A percentile compares a stretch with the other conserved stretches of the same genome.
phyloP scores from a whole-genome alignment of 2,113 vertebrate genomes.

The Syngnathus floridae region DNA sequence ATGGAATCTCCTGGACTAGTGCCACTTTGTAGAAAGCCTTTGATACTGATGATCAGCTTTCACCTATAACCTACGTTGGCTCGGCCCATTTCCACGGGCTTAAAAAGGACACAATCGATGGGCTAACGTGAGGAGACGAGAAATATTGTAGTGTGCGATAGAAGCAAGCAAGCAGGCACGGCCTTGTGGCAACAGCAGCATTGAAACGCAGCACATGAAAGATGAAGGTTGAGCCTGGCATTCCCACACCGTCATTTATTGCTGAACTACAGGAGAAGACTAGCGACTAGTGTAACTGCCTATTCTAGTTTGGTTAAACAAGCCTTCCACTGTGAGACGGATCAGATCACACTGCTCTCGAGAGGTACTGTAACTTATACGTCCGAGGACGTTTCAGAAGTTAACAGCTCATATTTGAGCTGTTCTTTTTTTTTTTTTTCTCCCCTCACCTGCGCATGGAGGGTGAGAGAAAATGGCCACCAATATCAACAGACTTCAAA shows the following conservation, averaged over 20 bases:
- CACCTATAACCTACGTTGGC: constrained; percentile 46
- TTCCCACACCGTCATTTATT: constrained; percentile 65
- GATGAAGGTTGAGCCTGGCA: constrained; percentile 36
- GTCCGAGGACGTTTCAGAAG: constrained; percentile 67
- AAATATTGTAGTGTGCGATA: constrained; percentile 17
- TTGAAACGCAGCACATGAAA: constrained; percentile 49
- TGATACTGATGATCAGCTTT: constrained; percentile 61
- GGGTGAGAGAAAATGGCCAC: constrained; percentile 63
- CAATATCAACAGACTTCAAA: constrained; percentile 58
- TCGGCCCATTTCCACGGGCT: constrained; percentile 52
- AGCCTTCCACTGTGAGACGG: constrained; percentile 54
- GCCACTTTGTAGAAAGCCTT: constrained; percentile 65
- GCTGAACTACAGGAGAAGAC: constrained; percentile 70
- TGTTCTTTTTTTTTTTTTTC: constrained; percentile 44
- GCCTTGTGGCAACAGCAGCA: constrained; percentile 53
- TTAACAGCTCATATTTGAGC: constrained; percentile 66
- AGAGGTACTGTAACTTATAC: constrained; percentile 62
- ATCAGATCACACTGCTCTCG: constrained; percentile 58
- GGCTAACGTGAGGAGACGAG: constrained; percentile 38
- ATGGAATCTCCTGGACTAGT: constrained; percentile 65
- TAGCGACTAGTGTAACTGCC: constrained; percentile 57
- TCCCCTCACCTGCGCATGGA: constrained; percentile 16
- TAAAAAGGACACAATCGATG: constrained; percentile 51
- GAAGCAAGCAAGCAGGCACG: constrained; percentile 29
- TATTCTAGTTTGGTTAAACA: constrained; percentile 64